Conservation (phyloP, 1,140 invertebrate species). For the Drosophila rufa region DNA sequence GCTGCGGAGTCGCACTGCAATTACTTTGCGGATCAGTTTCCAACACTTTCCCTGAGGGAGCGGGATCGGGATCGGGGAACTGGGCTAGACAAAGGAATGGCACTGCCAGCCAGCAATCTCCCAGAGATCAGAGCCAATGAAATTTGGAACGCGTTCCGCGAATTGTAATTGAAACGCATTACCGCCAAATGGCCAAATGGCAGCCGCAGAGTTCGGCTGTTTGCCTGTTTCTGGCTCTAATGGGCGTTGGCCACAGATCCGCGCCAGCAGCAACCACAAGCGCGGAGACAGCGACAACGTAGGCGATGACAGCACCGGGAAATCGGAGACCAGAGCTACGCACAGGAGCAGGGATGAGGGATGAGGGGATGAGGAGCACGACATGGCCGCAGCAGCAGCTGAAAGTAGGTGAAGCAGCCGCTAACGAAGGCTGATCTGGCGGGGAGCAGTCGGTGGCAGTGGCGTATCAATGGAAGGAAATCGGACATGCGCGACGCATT, state of each 20-base stretch:
- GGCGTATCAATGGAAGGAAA: conserved; percentile 72
- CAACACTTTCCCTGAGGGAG: conserved; percentile 71
- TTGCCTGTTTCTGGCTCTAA: conserved; percentile 46
- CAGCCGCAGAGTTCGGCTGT: conserved; percentile 39
- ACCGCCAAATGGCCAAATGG: conserved; percentile 67
- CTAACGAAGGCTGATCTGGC: conserved; percentile 36
- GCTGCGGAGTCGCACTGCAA: conserved; percentile 33
- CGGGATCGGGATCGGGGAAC: neutral
- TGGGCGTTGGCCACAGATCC: conserved; percentile 69
- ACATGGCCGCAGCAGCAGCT: conserved; percentile 52
- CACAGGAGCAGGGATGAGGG: conserved; percentile 14
- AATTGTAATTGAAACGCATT: conserved; percentile 80
- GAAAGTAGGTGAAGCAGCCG: conserved; percentile 75
- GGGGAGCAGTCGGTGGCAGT: conserved; percentile 4
- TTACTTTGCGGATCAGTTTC: conserved; percentile 67
- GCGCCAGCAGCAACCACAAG: conserved; percentile 37
- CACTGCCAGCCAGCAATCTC: conserved; percentile 35
- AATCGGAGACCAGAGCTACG: conserved; percentile 56
- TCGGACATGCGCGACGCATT: conserved; percentile 77
- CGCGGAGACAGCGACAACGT: conserved; percentile 54
- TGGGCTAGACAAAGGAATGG: conserved; percentile 22
- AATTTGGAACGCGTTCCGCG: conserved; percentile 59
- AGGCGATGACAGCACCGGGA: conserved; percentile 73
- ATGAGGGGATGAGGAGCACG: neutral
- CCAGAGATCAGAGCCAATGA: conserved; percentile 63